Conservation (phyloP, 2,113 vertebrate species). For the Antechinus flavipes region DNA sequence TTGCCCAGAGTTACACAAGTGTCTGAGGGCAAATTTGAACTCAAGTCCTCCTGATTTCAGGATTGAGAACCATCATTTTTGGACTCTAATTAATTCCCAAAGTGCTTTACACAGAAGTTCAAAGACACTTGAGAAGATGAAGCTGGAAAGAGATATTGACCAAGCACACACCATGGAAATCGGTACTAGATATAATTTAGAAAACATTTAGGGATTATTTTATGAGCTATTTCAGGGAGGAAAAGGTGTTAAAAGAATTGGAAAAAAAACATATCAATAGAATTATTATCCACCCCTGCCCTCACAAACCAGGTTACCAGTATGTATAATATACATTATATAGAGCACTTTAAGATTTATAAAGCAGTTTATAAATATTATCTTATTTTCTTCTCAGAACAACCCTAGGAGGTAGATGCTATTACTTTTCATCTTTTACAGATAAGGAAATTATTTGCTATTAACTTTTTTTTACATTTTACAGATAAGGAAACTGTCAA, state of each 20-base stretch:
- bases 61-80: neutral
- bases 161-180: neutral
- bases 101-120: neutral
- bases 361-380: neutral
- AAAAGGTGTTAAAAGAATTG: neutral
- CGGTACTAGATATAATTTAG: neutral
- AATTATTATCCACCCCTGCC: neutral
- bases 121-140: neutral
- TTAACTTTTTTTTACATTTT: too few relatives aligned
- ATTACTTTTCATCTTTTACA: neutral
- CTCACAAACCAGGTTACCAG: neutral
- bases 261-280: neutral
- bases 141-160: neutral
- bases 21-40: too few relatives aligned
- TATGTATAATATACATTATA: neutral
- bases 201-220: neutral
- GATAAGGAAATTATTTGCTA: too few relatives aligned
- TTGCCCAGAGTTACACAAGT: too few relatives aligned
- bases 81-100: neutral
- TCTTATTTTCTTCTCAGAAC: neutral
- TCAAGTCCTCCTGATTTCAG: too few relatives aligned
- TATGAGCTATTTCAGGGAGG: neutral
- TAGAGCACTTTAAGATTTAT: neutral
- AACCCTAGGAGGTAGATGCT: neutral
- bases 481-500: neutral